phyloP scores from a whole-genome alignment of 2,888 invertebrate genomes.

The Caenorhabditis sp. region DNA sequence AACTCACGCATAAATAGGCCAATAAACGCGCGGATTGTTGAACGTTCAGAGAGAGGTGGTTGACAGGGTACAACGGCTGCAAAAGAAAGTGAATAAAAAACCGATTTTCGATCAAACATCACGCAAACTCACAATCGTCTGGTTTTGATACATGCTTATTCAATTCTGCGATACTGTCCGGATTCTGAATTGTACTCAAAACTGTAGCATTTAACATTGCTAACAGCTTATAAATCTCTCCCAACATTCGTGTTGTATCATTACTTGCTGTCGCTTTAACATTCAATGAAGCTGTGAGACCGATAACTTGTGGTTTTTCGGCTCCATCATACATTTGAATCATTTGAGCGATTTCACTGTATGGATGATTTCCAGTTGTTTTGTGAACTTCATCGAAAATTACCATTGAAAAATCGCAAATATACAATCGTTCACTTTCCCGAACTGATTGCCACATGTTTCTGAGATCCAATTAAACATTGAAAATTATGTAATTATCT shows the following conservation, averaged over 20 bases:
- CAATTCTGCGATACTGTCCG: slow-evolving; percentile 27
- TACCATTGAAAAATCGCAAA: slow-evolving; percentile 63
- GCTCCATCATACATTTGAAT: slow-evolving; percentile 32
- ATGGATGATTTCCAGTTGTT: slow-evolving; percentile 40
- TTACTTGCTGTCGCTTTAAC: slow-evolving; percentile 1
- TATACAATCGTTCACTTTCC: slow-evolving; percentile 56
- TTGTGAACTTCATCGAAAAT: slow-evolving; percentile 69
- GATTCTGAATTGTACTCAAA: slow-evolving; percentile 38
- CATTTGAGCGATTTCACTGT: slow-evolving; percentile 26
- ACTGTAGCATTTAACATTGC: slow-evolving; percentile 31
- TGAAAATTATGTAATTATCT: no score
- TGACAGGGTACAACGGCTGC: slow-evolving; percentile 24
- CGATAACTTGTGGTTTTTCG: slow-evolving; percentile 39
- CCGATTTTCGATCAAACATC: background rate
- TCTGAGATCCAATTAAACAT: no score
- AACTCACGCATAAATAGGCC: background rate
- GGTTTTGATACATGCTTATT: slow-evolving; percentile 37
- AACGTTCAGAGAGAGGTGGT: background rate
- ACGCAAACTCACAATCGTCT: slow-evolving; percentile 36
- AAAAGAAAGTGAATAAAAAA: slow-evolving; percentile 1
- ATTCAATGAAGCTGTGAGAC: slow-evolving; percentile 36
- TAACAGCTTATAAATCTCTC: slow-evolving; percentile 34
- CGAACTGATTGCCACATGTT: slow-evolving; percentile 63
- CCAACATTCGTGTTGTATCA: slow-evolving; percentile 13
- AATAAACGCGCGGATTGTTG: slow-evolving; percentile 10